Conservation (phyloP, 1,140 invertebrate species). For the Nephila pilipes region DNA sequence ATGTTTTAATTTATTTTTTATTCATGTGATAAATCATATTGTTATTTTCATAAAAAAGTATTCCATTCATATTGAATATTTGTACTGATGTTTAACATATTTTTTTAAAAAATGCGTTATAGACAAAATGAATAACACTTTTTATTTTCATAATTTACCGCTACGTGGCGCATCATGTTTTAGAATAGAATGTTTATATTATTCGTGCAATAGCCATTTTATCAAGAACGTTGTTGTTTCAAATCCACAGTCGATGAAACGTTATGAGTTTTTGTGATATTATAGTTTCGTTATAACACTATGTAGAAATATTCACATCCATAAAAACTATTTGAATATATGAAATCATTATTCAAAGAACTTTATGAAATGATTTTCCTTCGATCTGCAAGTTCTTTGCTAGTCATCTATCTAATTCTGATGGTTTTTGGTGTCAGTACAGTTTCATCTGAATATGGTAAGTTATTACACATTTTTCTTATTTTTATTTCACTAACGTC, state of each 20-base stretch:
- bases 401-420: not conserved
- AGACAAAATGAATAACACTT: not conserved
- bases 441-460: constrained; percentile 29
- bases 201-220: not conserved
- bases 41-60: too few species aligned
- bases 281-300: too few species aligned
- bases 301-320: too few species aligned
- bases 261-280: too few species aligned
- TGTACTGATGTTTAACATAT: too few species aligned
- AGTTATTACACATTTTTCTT: not conserved
- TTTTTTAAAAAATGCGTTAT: too few species aligned
- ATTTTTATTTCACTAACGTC: not conserved
- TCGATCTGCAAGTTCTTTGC: not conserved
- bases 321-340: too few species aligned
- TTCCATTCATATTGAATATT: too few species aligned
- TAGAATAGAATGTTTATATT: not conserved
- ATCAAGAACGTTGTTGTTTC: too few species aligned
- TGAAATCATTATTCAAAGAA: not conserved
- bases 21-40: too few species aligned
- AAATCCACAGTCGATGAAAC: too few species aligned
- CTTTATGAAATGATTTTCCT: not conserved
- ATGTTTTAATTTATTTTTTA: too few species aligned
- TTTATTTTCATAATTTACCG: constrained; percentile 20
- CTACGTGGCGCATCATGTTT: constrained; percentile 51
- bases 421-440: not conserved